Conservation (phyloP, 2,888 invertebrate genomes). For the Rotaria magnacalcarata region DNA sequence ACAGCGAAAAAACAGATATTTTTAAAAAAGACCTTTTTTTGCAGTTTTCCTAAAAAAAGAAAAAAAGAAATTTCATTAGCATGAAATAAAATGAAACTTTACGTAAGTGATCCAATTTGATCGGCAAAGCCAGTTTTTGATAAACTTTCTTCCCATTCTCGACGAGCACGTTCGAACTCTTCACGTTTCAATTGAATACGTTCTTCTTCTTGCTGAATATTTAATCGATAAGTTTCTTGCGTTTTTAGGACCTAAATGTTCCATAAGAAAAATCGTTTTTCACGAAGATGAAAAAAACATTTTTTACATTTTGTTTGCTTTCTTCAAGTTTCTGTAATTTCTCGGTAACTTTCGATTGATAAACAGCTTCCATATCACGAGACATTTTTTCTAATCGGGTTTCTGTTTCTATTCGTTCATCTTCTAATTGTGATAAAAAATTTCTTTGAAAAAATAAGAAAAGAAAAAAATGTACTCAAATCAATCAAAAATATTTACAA, state of each 20-base stretch:
- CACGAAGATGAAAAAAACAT: background rate
- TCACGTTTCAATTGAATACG: conserved; percentile 36
- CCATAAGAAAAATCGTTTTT: too few species aligned
- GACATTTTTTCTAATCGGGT: conserved; percentile 44
- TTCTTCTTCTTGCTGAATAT: conserved; percentile 46
- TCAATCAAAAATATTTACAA: background rate
- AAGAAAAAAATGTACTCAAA: background rate
- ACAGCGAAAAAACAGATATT: too few species aligned
- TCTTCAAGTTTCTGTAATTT: conserved; percentile 44
- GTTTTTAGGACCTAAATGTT: conserved; percentile 10
- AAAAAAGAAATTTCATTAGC: background rate
- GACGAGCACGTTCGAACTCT: conserved; percentile 38
- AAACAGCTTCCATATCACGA: conserved; percentile 46
- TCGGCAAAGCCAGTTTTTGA: background rate
- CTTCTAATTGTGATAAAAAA: conserved; percentile 41
- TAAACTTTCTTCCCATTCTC: conserved; percentile 42
- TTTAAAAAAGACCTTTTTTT: background rate
- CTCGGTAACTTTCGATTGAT: conserved; percentile 44
- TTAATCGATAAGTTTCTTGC: conserved; percentile 40
- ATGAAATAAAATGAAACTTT: background rate
- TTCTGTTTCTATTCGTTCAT: conserved; percentile 44
- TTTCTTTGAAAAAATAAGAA: conserved; percentile 33
- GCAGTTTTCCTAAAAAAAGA: background rate
- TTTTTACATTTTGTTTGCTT: conserved; percentile 43
- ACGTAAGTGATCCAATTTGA: background rate